Evolutionary conservation across 92 coral and sea anemone genomes (phyloP).

Genomic region (Plumapathes pennacea): DNA sequence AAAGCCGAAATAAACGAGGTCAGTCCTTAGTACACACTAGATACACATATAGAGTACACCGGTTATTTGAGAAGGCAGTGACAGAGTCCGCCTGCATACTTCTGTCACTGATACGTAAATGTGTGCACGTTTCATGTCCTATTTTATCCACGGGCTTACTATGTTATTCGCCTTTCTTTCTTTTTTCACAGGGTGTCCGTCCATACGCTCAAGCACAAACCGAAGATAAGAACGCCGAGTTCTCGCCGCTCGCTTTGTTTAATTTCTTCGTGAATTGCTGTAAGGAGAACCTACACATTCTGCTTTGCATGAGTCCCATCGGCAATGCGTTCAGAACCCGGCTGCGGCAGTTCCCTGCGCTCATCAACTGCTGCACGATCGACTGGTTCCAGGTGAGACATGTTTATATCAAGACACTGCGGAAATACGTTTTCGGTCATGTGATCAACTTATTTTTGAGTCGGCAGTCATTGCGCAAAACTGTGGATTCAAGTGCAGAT

Average conservation of each 20-base stretch:
- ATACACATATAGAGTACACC: too few relatives aligned
- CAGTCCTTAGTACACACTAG: too few relatives aligned
- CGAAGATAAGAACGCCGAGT: constrained; percentile 94
- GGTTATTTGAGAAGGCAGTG: not conserved
- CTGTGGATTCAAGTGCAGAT: too few relatives aligned
- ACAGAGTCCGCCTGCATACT: too few relatives aligned
- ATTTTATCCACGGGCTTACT: not conserved
- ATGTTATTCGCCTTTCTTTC: not conserved
- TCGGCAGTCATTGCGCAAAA: too few relatives aligned
- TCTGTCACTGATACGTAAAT: too few relatives aligned
- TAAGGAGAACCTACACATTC: constrained; percentile 94
- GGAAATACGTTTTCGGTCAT: too few relatives aligned
- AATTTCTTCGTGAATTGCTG: constrained; percentile 97
- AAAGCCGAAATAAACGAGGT: constrained; percentile 98
- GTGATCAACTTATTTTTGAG: too few relatives aligned
- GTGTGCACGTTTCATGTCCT: not conserved
- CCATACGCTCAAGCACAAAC: constrained; percentile 98
- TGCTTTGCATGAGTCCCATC: constrained; percentile 99
- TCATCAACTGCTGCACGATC: constrained; percentile 97
- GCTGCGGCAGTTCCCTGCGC: constrained; percentile 95
- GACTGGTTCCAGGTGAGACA: constrained; percentile 99
- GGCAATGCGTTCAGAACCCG: constrained; percentile 99
- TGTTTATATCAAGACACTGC: not conserved
- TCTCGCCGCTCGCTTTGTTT: constrained; percentile 93
- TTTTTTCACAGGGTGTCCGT: constrained; percentile 75